Evolutionary conservation across 2,888 invertebrate genomes (phyloP), one percentile per base, ranked within the genome.

Genomic region (Nomada goodeniana): DNA sequence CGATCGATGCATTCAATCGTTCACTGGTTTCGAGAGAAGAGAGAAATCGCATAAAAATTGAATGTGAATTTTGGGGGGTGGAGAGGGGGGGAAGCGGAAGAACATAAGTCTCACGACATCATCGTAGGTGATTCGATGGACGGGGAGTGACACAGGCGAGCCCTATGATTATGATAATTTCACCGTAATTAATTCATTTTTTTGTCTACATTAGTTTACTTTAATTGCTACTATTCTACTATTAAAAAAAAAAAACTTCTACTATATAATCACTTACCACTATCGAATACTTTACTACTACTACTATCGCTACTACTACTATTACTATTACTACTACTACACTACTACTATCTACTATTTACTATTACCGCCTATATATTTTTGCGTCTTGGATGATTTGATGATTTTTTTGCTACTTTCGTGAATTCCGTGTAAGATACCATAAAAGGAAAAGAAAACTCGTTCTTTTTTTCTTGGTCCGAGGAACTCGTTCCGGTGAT

Each of bases 381-480:
- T 90, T 92, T 91, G 91, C 90, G 91, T 92, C 90, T 91, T 92
- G 90, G 91, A 92, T 91, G 89, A 91, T 90, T 90, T 83, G 87
- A 91, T 86, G 76, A 87, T 87, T 78, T 79, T 80, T 89, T 89
- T 89, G 53, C 74, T 80, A 80, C 44, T 76, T 82, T 82, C 76
- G 85, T 69, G 77, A 67, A 82, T 84, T 77, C 77, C 76, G 73
- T 76, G 76, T 61, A 74, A 74, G 70, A 70, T 29, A 67, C 47
- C 80, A 18, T 67, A 76, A 76, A 67, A 26, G 64, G 63, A n/a
- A 55, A 65, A n/a, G 65, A 50, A 73, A 75, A 60, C 75, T 78
- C 81, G 78, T 81, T 79, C 78, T 80, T 78, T 80, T 64, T 72
- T 78, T 83, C 77, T 86, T 83, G 78, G 78, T 78, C 70, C 86